Evolutionary conservation across 2,797 vertebrate species (phyloP).

Genomic region (Varecia variegata): DNA sequence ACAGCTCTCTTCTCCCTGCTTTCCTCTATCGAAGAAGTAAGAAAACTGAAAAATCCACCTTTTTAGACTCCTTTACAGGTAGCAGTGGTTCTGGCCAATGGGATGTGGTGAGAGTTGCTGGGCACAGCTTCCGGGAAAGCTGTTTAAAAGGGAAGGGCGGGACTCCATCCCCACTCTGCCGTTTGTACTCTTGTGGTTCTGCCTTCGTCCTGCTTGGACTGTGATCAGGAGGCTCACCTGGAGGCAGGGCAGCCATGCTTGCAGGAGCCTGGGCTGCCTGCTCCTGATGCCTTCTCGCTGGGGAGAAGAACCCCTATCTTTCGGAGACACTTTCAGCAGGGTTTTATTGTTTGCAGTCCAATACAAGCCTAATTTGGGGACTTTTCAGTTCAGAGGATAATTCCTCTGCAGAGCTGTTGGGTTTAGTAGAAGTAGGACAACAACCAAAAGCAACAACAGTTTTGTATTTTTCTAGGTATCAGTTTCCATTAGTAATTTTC

Average conservation of each 20-base stretch:
- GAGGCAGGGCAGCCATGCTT: background rate
- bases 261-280: rapidly evolving
- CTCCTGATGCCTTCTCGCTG: background rate
- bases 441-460: background rate
- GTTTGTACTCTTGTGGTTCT: background rate
- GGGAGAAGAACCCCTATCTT: background rate
- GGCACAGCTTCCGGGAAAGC: background rate
- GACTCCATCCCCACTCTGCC: background rate
- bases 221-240: background rate
- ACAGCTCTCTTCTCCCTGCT: background rate
- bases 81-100: background rate
- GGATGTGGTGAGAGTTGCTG: background rate
- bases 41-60: background rate
- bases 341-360: background rate
- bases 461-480: background rate
- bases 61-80: background rate
- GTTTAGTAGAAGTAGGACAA: background rate
- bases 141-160: background rate
- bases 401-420: background rate
- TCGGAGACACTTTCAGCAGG: background rate
- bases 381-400: background rate
- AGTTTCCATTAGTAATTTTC: background rate
- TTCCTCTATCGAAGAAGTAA: background rate
- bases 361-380: background rate
- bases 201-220: background rate